Percentiles rank a stretch among this genome's conserved stretches.
Evolutionary conservation across 2,797 vertebrate species (phyloP).

Genomic region (Macroramphosus scolopax): DNA sequence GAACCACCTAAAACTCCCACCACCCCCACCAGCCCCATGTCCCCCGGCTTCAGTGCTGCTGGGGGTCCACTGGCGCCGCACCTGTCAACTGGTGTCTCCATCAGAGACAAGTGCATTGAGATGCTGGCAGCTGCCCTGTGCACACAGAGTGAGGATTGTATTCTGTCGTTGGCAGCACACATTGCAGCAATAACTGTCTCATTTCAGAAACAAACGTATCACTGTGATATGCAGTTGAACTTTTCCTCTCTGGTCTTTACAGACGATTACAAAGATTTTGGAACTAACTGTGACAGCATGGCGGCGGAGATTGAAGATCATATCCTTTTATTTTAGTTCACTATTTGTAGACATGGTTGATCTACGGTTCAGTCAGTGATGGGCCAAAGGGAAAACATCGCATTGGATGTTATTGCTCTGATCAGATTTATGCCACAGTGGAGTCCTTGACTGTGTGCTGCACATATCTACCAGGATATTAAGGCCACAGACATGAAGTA

Average conservation of each 20-base stretch:
- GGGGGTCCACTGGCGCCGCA: slow-evolving; percentile 80
- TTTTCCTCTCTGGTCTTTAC: slow-evolving; percentile 32
- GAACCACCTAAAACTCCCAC: slow-evolving; percentile 82
- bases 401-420: neutral
- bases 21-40: slow-evolving; percentile 84
- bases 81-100: slow-evolving; percentile 85
- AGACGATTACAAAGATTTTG: slow-evolving; percentile 92
- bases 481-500: slow-evolving; percentile 97
- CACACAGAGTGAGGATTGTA: slow-evolving; percentile 81
- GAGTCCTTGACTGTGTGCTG: slow-evolving; percentile 59
- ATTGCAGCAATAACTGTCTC: too few relatives aligned
- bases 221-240: too few relatives aligned
- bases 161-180: too few relatives aligned
- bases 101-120: slow-evolving; percentile 96
- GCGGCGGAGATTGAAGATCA: slow-evolving; percentile 95
- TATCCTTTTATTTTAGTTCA: slow-evolving; percentile 88
- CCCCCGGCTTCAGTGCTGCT: slow-evolving; percentile 75
- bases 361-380: neutral
- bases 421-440: neutral
- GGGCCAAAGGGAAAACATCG: neutral
- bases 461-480: slow-evolving; percentile 96
- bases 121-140: slow-evolving; percentile 89
- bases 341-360: neutral
- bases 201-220: too few relatives aligned
- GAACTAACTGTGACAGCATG: slow-evolving; percentile 89